phyloP scores from a whole-genome alignment of 2,113 vertebrate species.

The Smithornis capensis region DNA sequence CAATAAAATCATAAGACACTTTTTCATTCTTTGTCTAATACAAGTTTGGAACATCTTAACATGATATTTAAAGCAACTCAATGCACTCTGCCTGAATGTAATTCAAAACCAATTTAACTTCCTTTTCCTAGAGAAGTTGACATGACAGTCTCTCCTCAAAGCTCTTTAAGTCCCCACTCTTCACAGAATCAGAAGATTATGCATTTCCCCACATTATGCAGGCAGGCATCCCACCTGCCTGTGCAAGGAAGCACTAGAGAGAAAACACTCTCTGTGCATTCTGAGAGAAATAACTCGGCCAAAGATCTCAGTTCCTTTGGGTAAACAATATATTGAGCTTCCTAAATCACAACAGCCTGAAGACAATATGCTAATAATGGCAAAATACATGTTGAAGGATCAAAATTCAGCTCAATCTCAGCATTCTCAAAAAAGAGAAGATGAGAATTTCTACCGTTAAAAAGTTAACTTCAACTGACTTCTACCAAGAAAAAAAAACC shows the following conservation, averaged over 20 bases:
- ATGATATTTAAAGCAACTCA: background rate
- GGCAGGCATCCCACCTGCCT: background rate
- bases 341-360: background rate
- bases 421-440: background rate
- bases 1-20: background rate
- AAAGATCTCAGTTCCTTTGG: background rate
- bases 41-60: background rate
- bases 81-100: background rate
- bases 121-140: background rate
- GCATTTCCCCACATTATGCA: background rate
- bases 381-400: background rate
- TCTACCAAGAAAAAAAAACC: background rate
- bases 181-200: background rate
- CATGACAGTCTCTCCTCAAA: background rate
- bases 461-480: background rate
- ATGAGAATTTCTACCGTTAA: background rate
- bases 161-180: background rate
- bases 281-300: background rate
- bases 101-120: background rate
- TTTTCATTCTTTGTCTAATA: background rate
- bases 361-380: accelerated
- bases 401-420: background rate
- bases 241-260: background rate
- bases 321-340: background rate
- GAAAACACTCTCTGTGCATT: background rate